Conservation (phyloP, 1,140 invertebrate species). For the Atta colombica region DNA sequence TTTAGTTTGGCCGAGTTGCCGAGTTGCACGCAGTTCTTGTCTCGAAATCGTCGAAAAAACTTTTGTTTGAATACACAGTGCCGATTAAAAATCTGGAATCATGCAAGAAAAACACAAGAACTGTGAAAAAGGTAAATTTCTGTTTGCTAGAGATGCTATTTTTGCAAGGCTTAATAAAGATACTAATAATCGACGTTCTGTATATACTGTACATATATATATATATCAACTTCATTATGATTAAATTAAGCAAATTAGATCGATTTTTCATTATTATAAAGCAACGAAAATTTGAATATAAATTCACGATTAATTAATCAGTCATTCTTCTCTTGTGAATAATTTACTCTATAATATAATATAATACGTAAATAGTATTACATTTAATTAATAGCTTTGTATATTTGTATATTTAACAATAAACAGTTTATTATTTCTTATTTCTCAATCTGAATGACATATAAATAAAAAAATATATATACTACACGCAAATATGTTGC, state of each 20-base stretch:
- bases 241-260: slow-evolving; percentile 36
- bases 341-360: not conserved
- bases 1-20: slow-evolving; percentile 76
- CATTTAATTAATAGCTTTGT: not conserved
- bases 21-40: slow-evolving; percentile 48
- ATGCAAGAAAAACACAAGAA: not conserved
- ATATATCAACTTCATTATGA: slow-evolving; percentile 2
- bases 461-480: not conserved
- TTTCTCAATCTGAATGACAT: not conserved
- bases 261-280: slow-evolving; percentile 5
- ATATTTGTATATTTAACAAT: not conserved
- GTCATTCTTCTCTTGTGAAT: not conserved
- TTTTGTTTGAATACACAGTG: slow-evolving; percentile 35
- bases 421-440: not conserved
- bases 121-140: not conserved
- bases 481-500: no score
- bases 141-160: not conserved
- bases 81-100: slow-evolving; percentile 19
- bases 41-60: slow-evolving; percentile 37
- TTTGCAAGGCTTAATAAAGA: not conserved
- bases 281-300: slow-evolving; percentile 4
- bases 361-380: not conserved
- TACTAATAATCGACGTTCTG: slow-evolving; percentile 20
- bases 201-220: not conserved
- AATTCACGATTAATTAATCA: slow-evolving; percentile 35